These are phyloP conservation scores for Fissipunctia ypsillon DNA, from an alignment of 2,888 invertebrate genomes.

Conservation along the genomic window DNA sequence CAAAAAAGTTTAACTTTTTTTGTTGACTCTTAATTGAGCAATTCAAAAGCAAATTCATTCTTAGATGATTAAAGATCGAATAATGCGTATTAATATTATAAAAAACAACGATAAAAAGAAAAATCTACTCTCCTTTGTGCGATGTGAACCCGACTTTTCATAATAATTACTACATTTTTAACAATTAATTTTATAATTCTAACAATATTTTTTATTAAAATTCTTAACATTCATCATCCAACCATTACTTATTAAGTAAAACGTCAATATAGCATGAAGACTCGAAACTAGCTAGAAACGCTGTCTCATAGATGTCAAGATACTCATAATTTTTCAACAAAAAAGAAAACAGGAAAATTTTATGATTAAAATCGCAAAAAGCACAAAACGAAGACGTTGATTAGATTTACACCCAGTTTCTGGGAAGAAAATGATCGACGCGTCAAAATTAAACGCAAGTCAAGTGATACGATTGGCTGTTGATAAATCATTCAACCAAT, in stretches of 20 bases:
- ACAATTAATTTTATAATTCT: slow-evolving; percentile 79
- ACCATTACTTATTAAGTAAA: slow-evolving; percentile 78
- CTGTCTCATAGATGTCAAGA: slow-evolving; percentile 30
- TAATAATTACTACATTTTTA: slow-evolving; percentile 81
- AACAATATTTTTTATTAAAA: slow-evolving; percentile 70
- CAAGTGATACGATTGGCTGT: background rate
- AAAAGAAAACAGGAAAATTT: no score
- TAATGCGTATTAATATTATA: slow-evolving; percentile 16
- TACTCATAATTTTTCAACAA: background rate
- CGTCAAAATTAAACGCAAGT: background rate
- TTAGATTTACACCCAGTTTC: background rate
- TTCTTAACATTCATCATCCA: slow-evolving; percentile 79
- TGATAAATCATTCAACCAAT: no score
- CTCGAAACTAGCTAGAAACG: slow-evolving; percentile 49
- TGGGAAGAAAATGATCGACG: background rate
- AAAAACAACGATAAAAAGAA: slow-evolving; percentile 41
- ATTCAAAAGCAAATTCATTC: slow-evolving; percentile 51
- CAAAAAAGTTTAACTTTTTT: slow-evolving; percentile 2
- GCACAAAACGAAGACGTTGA: background rate
- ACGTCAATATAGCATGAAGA: slow-evolving; percentile 77
- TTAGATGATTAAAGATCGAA: slow-evolving; percentile 4
- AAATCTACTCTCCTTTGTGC: slow-evolving; percentile 86
- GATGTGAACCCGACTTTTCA: slow-evolving; percentile 84
- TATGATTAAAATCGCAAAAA: background rate
- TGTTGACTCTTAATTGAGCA: slow-evolving; percentile 65